These are phyloP conservation scores for Dendrolimus kikuchii DNA, from an alignment of 1,140 invertebrate species.

Conservation along the genomic window DNA sequence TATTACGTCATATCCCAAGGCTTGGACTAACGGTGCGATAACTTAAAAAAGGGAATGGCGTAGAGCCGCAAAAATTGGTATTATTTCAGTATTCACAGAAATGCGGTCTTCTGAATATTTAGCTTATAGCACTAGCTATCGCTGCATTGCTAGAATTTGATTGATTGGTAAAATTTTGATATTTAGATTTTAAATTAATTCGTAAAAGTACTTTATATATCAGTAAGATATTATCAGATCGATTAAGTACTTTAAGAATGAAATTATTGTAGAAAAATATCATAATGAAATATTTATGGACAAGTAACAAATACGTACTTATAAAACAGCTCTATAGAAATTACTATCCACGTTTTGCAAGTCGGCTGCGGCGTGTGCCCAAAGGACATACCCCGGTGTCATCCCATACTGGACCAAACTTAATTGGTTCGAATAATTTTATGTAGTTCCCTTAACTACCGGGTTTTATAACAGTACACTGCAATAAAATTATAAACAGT, in stretches of 20 bases:
- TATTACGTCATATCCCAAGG: constrained; percentile 46
- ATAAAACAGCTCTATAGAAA: constrained; percentile 4
- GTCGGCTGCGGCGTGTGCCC: constrained; percentile 25
- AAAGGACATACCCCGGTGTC: constrained; percentile 38
- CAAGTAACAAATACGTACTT: background rate
- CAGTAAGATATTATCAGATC: no score
- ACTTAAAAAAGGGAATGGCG: constrained; percentile 20
- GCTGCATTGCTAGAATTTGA: no score
- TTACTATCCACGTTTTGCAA: constrained; percentile 20
- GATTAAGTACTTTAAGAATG: no score
- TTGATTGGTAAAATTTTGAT: no score
- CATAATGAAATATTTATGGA: no score
- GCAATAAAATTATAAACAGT: constrained; percentile 28
- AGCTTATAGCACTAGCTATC: no score
- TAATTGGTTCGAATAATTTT: constrained; percentile 45
- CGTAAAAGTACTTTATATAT: no score
- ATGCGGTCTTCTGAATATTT: no score
- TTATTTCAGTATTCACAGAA: no score
- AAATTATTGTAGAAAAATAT: no score
- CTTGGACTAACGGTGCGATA: constrained; percentile 40
- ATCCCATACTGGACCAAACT: constrained; percentile 26
- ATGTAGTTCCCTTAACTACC: constrained; percentile 32
- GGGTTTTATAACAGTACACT: constrained; percentile 36
- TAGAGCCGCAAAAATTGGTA: constrained; percentile 13
- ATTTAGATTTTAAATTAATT: no score